Evolutionary conservation across 2,888 invertebrate species (phyloP), one percentile per base, ranked within the genome.

Genomic region (Caenorhabditis zanzibari): DNA sequence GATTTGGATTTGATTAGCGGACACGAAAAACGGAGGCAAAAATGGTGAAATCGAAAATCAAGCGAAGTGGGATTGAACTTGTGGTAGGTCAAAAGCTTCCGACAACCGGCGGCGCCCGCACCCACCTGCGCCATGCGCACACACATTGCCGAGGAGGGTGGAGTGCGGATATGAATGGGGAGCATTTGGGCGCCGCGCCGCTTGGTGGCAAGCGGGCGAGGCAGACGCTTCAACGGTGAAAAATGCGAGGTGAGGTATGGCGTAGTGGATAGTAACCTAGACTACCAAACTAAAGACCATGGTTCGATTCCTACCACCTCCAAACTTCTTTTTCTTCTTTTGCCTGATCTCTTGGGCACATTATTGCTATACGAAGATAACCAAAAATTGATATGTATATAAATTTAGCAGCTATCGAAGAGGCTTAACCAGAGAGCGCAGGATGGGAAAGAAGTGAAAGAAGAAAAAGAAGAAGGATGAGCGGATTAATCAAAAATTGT

Each of bases 1-100:
- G 72, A 72, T 59, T 59, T 59, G 59, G 59, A 72, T 72, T 72
- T 72, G 72, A 72, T 72, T 72, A 59, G 59, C 19, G 47, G 24
- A 26, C 28, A 9, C 6, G 66, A 14, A 59, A 32, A 44, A 35
- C 5, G 66, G 32, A 22, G 52, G 38, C 19, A 24, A 47, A 32
- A 14, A 49, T 47, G 49, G 16, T 4, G 52, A 24, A 32, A 49
- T 41, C 61, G 26, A 63, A 41, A 44, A 63, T 47, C 41, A 63
- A 24, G 14, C 10, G 24, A 26, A 14, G 14, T 38, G 54, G 22
- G 14, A 12, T 54, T 12, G 54, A 54, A 26, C 22, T 54, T 54
- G 54, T 14, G 47, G 47, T n/a, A 14, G 47, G 47, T 19, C 47
- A n/a, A n/a, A 44, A 47, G 19, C n/a, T 7, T n/a, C n/a, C 7